Base-by-base conservation (phyloP, 2,113 vertebrate species). In the Periophthalmodon schlosseri region DNA sequence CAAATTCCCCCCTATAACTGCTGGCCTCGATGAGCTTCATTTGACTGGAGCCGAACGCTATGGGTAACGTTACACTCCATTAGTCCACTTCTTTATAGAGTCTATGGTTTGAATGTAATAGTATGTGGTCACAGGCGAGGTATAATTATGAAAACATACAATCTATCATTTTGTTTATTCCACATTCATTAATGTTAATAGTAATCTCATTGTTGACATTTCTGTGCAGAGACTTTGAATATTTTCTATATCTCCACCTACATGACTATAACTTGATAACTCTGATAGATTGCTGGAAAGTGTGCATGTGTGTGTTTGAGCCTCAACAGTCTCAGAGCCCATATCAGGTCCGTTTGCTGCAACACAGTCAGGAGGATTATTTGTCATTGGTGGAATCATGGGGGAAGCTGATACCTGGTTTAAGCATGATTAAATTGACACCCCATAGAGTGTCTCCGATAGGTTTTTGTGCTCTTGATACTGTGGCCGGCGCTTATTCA, bases 371-470 rank as follows among this genome's bases (percentile, higher is more conserved):
- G 77, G 56, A 74, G 86, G 87, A 89, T 86, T 90, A 81, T 84
- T 89, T 92, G 91, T 92, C 89, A 89, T 87, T 89, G 87, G 81
- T 77, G 73, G 88, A 93, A 85, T 91, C 89, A 85, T 88, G 72
- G 65, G 81, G 88, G 71, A 93, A 94, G 84, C 77, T 82, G 91
- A 94, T 91, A 93, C 88, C 88, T 77, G 90, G 86, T 85, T 91
- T 80, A 88, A 86, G 84, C 87, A 90, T 91, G 90, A 92, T 93
- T 93, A 93, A 93, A 94, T 87, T 92, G 92, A 94, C 93, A 92
- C 92, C 92, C 89, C 93, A 90, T 85, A 90, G 88, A 92, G 89
- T 89, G 92, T 87, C 91, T 93, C 89, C 73, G 88, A 86, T 89
- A 76, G 84, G 84, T 89, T 91, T 89, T 86, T 87, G 86, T 86